These are phyloP conservation scores for Eclectus roratus DNA, from an alignment of 2,113 vertebrate genomes.

Conservation along the genomic window DNA sequence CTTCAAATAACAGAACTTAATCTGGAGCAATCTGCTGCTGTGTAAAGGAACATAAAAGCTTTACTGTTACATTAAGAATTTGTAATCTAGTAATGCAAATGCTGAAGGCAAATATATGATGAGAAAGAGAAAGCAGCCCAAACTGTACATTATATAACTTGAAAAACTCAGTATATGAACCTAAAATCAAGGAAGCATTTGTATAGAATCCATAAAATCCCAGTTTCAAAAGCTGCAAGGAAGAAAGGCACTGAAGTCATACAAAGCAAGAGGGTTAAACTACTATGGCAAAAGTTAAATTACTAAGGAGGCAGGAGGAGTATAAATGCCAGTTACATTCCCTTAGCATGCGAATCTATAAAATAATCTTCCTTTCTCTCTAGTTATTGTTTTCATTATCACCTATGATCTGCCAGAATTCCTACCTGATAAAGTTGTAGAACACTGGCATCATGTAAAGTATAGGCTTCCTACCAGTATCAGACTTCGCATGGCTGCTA, in stretches of 20 bases:
- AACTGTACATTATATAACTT: neutral
- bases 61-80: neutral
- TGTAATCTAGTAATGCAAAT: neutral
- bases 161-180: neutral
- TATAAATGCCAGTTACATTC: neutral
- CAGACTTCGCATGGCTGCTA: neutral
- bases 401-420: neutral
- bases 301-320: neutral
- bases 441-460: neutral
- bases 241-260: neutral
- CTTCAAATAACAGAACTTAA: neutral
- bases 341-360: neutral
- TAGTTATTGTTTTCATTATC: neutral
- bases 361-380: neutral
- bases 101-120: neutral
- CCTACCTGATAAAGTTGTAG: neutral
- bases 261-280: neutral
- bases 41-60: neutral
- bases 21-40: neutral
- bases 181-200: neutral
- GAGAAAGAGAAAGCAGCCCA: neutral
- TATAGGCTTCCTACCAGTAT: neutral
- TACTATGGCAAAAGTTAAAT: slow-evolving; percentile 2
- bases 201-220: neutral
- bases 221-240: neutral